A percentile compares a stretch with the other conserved stretches of the same genome.
These are phyloP conservation scores for Lucilia sericata DNA, from an alignment of 1,140 invertebrate species.

Conservation along the genomic window DNA sequence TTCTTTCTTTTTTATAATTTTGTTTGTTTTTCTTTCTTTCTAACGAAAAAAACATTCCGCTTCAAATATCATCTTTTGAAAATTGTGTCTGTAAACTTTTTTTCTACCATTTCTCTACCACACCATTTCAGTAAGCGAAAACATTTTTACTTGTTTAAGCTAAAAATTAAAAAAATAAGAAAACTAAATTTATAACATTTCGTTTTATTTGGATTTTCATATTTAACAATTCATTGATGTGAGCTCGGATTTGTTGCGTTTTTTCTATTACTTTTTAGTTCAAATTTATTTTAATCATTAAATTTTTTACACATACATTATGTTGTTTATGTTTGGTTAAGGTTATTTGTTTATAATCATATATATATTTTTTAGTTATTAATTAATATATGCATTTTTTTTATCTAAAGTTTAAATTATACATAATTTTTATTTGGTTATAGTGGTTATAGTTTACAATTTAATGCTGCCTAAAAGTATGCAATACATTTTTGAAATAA, in stretches of 20 bases:
- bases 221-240: no score
- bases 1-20: conserved; percentile 50
- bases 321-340: no score
- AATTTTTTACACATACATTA: no score
- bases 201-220: neutral
- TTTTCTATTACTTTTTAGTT: no score
- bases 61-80: neutral
- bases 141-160: conserved; percentile 18
- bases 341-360: no score
- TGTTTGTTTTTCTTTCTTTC: conserved; percentile 12
- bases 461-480: neutral
- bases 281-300: no score
- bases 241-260: no score
- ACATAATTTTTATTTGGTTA: no score
- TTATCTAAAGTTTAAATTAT: no score
- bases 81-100: neutral
- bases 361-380: no score
- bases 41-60: conserved; percentile 14
- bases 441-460: no score
- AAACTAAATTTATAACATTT: neutral
- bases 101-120: conserved; percentile 15
- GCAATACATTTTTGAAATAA: neutral
- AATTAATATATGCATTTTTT: no score
- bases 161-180: neutral
- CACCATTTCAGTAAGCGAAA: neutral